These are phyloP conservation scores for Sebastes fasciatus DNA, from an alignment of 2,113 vertebrate genomes.

Conservation along the genomic window DNA sequence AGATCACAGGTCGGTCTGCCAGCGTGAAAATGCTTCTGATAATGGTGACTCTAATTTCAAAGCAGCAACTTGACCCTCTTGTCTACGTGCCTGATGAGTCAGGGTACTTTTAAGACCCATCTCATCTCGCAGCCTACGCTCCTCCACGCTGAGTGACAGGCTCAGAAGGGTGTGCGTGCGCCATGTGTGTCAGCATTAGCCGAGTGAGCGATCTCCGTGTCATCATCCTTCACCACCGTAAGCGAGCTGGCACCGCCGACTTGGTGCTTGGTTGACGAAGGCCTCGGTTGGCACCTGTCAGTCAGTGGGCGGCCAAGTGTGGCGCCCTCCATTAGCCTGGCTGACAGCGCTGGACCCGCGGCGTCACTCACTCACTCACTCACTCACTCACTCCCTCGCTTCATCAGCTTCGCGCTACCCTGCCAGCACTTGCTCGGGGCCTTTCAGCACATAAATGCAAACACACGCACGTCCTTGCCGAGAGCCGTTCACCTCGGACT, in stretches of 20 bases:
- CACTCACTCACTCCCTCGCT: constrained; percentile 48
- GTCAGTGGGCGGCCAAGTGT: constrained; percentile 73
- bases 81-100: constrained; percentile 56
- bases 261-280: constrained; percentile 45
- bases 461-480: constrained; percentile 1
- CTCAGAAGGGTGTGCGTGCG: constrained; percentile 38
- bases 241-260: constrained; percentile 49
- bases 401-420: constrained; percentile 42
- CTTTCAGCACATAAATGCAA: constrained; percentile 25
- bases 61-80: constrained; percentile 65
- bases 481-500: constrained; percentile 56
- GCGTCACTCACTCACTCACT: constrained; percentile 69
- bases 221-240: constrained; percentile 49
- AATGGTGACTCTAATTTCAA: constrained; percentile 58
- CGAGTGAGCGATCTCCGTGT: constrained; percentile 58
- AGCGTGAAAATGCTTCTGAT: constrained; percentile 52
- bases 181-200: constrained; percentile 62
- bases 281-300: constrained; percentile 75
- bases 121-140: constrained; percentile 47
- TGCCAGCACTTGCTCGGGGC: constrained; percentile 30
- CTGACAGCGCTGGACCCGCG: constrained; percentile 68
- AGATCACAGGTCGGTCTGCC: constrained; percentile 52
- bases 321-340: constrained; percentile 75
- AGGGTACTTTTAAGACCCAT: constrained; percentile 46
- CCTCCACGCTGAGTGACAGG: constrained; percentile 55